A percentile compares a stretch with the other conserved stretches of the same genome.
Evolutionary conservation across 2,888 invertebrate species (phyloP).

Genomic region (Notodonta dromedarius): DNA sequence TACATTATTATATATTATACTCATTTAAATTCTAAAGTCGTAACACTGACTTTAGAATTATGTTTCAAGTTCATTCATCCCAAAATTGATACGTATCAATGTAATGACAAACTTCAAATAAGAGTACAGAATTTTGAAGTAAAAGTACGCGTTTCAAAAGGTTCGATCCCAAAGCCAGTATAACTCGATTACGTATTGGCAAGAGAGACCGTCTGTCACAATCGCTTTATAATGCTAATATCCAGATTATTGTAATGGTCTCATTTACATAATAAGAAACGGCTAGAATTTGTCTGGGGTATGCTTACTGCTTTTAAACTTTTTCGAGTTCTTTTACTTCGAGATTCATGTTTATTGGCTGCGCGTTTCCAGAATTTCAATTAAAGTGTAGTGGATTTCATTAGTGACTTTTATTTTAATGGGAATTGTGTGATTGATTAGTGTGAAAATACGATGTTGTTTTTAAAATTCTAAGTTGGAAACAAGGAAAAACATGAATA

Average conservation of each 20-base stretch:
- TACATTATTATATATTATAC: no score
- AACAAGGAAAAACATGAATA: no score
- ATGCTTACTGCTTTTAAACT: constrained; percentile 35
- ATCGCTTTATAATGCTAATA: constrained; percentile 39
- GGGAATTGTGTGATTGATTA: no score
- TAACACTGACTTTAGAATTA: no score
- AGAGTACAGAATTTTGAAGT: no score
- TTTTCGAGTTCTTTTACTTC: constrained; percentile 17
- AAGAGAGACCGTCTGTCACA: constrained; percentile 17
- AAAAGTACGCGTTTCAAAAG: constrained; percentile 8
- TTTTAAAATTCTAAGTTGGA: no score
- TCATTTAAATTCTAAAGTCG: no score
- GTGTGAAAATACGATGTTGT: no score
- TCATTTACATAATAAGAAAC: constrained; percentile 37
- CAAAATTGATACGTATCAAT: background rate
- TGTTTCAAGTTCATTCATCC: no score
- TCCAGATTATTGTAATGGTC: constrained; percentile 37
- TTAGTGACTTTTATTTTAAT: background rate
- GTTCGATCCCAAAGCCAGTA: constrained; percentile 10
- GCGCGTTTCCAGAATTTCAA: constrained; percentile 24
- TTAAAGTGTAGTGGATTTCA: constrained; percentile 12
- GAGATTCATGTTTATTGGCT: constrained; percentile 10
- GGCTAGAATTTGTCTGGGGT: constrained; percentile 31
- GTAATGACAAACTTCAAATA: background rate
- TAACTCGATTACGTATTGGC: constrained; percentile 27